Evolutionary conservation across 1,140 invertebrate species (phyloP).

Genomic region (Chymomyza costata): DNA sequence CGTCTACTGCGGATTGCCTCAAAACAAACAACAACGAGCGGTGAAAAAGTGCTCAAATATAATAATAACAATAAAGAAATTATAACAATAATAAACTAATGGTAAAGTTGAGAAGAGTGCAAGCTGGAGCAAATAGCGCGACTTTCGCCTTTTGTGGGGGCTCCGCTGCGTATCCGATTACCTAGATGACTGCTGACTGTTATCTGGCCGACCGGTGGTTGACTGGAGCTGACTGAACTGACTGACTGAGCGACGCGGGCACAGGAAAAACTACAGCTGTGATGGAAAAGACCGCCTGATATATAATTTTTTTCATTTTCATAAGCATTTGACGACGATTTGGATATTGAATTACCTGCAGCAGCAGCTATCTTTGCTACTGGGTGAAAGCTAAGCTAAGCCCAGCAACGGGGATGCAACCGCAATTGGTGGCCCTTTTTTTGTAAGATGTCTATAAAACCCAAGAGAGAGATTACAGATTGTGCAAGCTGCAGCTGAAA

Average conservation of each 20-base stretch:
- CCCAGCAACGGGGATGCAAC: too few relatives aligned
- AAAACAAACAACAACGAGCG: constrained; percentile 9
- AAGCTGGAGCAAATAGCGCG: constrained; percentile 5
- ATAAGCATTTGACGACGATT: constrained; percentile 15
- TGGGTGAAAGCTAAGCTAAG: too few relatives aligned
- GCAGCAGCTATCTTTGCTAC: constrained; percentile 16
- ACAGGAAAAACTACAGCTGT: background rate
- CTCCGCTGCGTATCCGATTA: constrained; percentile 51
- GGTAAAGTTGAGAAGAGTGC: constrained; percentile 32
- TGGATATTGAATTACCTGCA: constrained; percentile 25
- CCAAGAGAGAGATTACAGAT: too few relatives aligned
- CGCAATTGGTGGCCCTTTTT: too few relatives aligned
- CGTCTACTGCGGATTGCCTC: too few relatives aligned
- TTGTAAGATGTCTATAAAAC: too few relatives aligned
- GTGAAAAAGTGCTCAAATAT: constrained; percentile 36
- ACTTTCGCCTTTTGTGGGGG: constrained; percentile 59
- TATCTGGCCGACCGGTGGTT: too few relatives aligned
- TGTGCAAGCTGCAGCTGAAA: too few relatives aligned
- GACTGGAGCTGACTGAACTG: too few relatives aligned
- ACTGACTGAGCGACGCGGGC: constrained; percentile 9
- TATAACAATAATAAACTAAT: constrained; percentile 71
- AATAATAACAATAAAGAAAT: constrained; percentile 66
- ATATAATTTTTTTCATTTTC: background rate
- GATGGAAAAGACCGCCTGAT: constrained; percentile 3
- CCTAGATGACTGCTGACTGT: constrained; percentile 27